Conservation (phyloP, 2,888 invertebrate genomes). For the Cosmia trapezina region DNA sequence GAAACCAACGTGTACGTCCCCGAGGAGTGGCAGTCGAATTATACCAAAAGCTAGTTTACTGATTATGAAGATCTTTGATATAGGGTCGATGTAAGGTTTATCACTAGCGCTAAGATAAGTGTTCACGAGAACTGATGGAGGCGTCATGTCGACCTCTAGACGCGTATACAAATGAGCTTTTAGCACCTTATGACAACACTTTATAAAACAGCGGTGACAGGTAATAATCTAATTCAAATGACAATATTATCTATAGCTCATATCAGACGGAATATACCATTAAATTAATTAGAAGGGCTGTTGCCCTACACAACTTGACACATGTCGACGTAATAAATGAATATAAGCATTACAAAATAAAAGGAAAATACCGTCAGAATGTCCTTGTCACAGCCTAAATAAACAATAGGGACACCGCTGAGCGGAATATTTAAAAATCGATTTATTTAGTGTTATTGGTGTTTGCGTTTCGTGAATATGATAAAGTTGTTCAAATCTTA, state of each 20-base stretch:
- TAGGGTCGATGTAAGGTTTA: slow-evolving; percentile 67
- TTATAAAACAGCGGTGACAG: slow-evolving; percentile 50
- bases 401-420: slow-evolving; percentile 8
- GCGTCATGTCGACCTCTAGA: slow-evolving; percentile 65
- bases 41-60: slow-evolving; percentile 69
- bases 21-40: slow-evolving; percentile 69
- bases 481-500: slow-evolving; percentile 62
- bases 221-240: slow-evolving; percentile 59
- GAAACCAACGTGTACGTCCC: slow-evolving; percentile 56
- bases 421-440: slow-evolving; percentile 10
- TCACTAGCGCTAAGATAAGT: slow-evolving; percentile 68
- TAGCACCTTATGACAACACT: slow-evolving; percentile 27
- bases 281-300: slow-evolving; percentile 56
- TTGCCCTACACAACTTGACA: slow-evolving; percentile 35
- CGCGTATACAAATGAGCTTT: slow-evolving; percentile 39
- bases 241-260: slow-evolving; percentile 54
- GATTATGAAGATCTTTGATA: slow-evolving; percentile 73
- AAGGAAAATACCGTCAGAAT: slow-evolving; percentile 4
- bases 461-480: slow-evolving; percentile 41
- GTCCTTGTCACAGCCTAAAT: slow-evolving; percentile 10
- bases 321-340: slow-evolving; percentile 39
- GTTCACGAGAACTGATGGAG: slow-evolving; percentile 72
- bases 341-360: slow-evolving; percentile 23
- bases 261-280: slow-evolving; percentile 49
- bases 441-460: slow-evolving; percentile 19